Percentiles rank a stretch among this genome's conserved stretches.
Conservation (phyloP, 35 echinoderm and acorn worm genomes). For the Diadema setosum region DNA sequence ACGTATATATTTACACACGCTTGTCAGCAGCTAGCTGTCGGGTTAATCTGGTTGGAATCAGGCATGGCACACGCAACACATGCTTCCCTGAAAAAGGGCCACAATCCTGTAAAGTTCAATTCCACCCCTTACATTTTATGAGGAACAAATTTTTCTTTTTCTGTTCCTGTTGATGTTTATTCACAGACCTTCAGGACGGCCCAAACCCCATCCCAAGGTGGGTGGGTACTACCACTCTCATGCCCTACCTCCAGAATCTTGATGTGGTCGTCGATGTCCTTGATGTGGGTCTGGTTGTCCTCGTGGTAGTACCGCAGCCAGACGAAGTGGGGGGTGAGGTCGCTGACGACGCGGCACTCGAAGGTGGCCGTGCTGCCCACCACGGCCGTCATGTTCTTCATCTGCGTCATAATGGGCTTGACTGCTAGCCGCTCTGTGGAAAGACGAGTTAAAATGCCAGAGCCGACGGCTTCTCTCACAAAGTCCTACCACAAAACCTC, state of each 20-base stretch:
- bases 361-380: conserved; percentile 22
- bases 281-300: not conserved
- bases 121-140: too few relatives aligned
- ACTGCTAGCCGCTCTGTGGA: not conserved
- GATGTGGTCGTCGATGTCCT: conserved; percentile 8
- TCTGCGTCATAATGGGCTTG: not conserved
- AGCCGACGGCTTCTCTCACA: not conserved
- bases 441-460: not conserved
- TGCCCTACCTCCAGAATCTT: conserved; percentile 11
- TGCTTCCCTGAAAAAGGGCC: too few relatives aligned
- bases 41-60: too few relatives aligned
- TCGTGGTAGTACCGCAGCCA: not conserved
- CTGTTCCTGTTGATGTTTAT: too few relatives aligned
- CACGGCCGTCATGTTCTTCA: not conserved
- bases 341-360: conserved; percentile 27
- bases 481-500: not conserved
- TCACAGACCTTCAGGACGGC: too few relatives aligned
- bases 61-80: too few relatives aligned
- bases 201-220: too few relatives aligned
- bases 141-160: too few relatives aligned
- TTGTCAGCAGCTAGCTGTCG: too few relatives aligned
- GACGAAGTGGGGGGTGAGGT: conserved; percentile 2
- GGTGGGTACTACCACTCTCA: too few relatives aligned
- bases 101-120: too few relatives aligned
- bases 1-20: too few relatives aligned